Conservation (phyloP, 1,140 invertebrate species). For the Temnothorax curvispinosus region DNA sequence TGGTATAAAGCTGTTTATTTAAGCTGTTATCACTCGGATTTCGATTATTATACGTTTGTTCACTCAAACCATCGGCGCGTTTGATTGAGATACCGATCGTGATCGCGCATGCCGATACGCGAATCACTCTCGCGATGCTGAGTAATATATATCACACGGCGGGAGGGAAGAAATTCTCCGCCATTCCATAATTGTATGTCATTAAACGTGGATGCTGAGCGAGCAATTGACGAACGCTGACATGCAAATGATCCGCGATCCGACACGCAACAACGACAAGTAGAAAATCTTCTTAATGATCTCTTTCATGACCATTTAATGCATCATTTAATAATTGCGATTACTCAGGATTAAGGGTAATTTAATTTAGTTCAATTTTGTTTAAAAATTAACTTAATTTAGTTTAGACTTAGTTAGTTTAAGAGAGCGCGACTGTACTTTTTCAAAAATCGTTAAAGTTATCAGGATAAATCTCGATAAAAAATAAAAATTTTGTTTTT, state of each 20-base stretch:
- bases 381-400: too few relatives aligned
- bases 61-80: not conserved
- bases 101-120: not conserved
- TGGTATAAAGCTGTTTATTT: not conserved
- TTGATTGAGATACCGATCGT: not conserved
- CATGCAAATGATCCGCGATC: not conserved
- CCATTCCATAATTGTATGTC: slow-evolving; percentile 25
- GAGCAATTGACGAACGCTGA: slow-evolving; percentile 27
- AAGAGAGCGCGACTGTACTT: not conserved
- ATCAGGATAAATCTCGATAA: not conserved
- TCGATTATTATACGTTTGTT: not conserved
- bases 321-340: not conserved
- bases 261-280: not conserved
- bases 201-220: not conserved
- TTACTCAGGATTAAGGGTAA: not conserved
- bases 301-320: not conserved
- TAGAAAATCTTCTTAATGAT: not conserved
- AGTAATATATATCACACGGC: slow-evolving; percentile 1
- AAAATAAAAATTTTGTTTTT: not conserved
- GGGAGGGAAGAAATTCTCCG: not conserved
- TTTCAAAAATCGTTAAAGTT: not conserved
- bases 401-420: not conserved
- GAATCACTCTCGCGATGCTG: not conserved
- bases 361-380: not conserved
- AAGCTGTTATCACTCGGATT: not conserved